Base-by-base conservation (phyloP, 2,888 invertebrate species). In the Lithophane leautieri region DNA sequence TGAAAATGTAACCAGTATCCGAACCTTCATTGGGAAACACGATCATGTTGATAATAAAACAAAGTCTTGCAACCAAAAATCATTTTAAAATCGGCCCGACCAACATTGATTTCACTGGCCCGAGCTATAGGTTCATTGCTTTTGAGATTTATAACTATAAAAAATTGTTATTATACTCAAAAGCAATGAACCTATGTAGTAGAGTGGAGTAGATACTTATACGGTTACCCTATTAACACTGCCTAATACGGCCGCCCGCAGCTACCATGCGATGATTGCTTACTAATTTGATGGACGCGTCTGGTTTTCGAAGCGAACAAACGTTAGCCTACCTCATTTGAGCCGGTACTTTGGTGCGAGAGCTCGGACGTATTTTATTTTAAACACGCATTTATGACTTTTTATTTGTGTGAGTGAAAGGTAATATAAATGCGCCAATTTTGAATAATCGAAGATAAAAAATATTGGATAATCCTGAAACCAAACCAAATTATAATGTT, bases 251-350 rank as follows among this genome's bases (percentile, higher is more conserved):
- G 42, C 42, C 22, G 19, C 63, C 34, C 60, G 54, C 62, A 61
- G 56, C 62, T 47, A 66, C 54, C 60, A 52, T 67, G 47, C 69
- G n/a, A 54, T 72, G 71, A 72, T 82, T 76, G 72, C 60, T 56
- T 50, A 62, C 72, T 76, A 76, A 83, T 83, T 77, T 76, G 70
- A 80, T 80, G 77, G 73, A 83, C 61, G 44, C 50, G 52, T 70
- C 72, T 60, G 68, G 84, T 83, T 80, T 80, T 65, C 81, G n/a
- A 62, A 83, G 25, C 40, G 56, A 76, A 66, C 70, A 65, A 56
- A 67, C 52, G 50, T 47, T 58, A 42, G 63, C 25, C 50, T 47
- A 58, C 61, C 19, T 82, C 44, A 75, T 72, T 66, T 34, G 66
- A 47, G 22, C n/a, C 34, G 28, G 73, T 73, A 67, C 50, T 72